Conservation (phyloP, 2,113 vertebrate species). For the Centropristis striata region DNA sequence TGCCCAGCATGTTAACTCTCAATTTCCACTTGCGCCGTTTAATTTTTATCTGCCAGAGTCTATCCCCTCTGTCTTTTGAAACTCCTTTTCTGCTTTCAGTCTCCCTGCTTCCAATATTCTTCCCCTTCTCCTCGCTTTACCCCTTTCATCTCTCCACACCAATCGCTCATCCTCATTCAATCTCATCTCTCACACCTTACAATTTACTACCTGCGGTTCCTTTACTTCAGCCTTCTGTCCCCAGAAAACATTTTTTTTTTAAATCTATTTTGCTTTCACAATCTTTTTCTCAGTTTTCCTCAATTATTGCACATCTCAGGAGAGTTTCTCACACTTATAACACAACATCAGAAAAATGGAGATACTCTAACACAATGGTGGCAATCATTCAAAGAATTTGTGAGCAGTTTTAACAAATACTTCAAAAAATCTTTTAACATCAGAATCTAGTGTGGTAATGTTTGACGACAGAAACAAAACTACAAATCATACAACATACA, state of each 20-base stretch:
- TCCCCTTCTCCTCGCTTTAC: constrained; percentile 54
- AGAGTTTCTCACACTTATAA: not conserved
- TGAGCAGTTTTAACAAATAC: not conserved
- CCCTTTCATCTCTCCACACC: constrained; percentile 72
- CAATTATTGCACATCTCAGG: constrained; percentile 9
- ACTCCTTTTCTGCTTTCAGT: constrained; percentile 52
- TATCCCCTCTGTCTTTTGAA: constrained; percentile 65
- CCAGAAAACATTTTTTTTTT: constrained; percentile 37
- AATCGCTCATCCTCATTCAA: constrained; percentile 62
- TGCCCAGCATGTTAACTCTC: constrained; percentile 52
- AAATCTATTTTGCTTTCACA: constrained; percentile 32
- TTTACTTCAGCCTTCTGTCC: constrained; percentile 28
- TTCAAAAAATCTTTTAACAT: not conserved
- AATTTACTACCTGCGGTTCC: constrained; percentile 46
- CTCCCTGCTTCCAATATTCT: constrained; percentile 51
- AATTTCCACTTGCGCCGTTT: constrained; percentile 54
- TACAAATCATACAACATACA: not conserved
- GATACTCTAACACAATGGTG: not conserved
- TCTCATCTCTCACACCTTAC: constrained; percentile 56
- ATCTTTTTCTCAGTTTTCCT: constrained; percentile 8
- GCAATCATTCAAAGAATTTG: not conserved
- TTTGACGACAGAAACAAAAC: not conserved
- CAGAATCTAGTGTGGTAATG: not conserved
- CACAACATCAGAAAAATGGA: not conserved
- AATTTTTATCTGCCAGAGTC: constrained; percentile 66